Evolutionary conservation across 2,113 vertebrate species (phyloP).

Genomic region (Eulemur rufifrons): DNA sequence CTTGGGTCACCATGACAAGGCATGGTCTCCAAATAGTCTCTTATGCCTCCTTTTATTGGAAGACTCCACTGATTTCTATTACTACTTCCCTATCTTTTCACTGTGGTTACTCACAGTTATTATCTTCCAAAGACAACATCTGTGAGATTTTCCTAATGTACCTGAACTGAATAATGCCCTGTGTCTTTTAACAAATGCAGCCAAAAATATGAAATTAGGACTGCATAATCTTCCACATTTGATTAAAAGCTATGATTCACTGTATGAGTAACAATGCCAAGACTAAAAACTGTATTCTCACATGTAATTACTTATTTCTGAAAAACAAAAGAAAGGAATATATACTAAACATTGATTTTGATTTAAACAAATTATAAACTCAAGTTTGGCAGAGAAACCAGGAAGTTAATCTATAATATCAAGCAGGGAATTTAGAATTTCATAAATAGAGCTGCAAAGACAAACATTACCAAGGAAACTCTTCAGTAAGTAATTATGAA

Average conservation of each 20-base stretch:
- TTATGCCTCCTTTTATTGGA: fast-evolving
- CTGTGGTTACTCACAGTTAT: background rate
- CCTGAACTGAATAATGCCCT: background rate
- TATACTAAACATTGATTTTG: background rate
- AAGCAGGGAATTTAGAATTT: background rate
- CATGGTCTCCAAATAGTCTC: background rate
- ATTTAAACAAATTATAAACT: background rate
- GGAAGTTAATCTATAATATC: background rate
- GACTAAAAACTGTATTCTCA: background rate
- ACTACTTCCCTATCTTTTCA: background rate
- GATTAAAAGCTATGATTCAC: background rate
- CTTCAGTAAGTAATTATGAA: background rate
- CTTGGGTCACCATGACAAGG: fast-evolving
- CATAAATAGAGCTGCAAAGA: background rate
- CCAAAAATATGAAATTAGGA: background rate
- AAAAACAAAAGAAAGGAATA: background rate
- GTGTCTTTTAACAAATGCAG: background rate
- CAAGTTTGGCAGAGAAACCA: background rate
- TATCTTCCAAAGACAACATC: background rate
- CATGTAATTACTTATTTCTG: background rate
- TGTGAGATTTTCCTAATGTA: background rate
- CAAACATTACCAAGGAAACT: background rate
- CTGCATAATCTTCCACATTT: background rate
- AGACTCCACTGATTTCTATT: background rate
- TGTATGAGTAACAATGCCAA: background rate